Conservation (phyloP, 2,113 vertebrate species). For the Patagioenas fasciata region DNA sequence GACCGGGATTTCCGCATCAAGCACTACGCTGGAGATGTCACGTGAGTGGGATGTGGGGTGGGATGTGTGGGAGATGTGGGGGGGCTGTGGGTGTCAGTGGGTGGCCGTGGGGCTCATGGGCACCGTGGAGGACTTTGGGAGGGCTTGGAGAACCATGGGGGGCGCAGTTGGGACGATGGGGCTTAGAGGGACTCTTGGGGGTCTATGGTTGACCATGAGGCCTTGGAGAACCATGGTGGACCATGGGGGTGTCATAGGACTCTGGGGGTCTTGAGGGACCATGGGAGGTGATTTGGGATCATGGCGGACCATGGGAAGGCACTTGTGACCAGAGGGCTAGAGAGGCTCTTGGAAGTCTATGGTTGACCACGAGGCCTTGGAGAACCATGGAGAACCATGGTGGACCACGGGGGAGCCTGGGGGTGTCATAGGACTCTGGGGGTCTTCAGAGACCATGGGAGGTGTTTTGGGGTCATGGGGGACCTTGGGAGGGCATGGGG, state of each 20-base stretch:
- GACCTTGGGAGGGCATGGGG: too few species aligned
- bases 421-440: neutral
- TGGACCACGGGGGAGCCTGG: neutral
- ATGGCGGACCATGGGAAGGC: too few species aligned
- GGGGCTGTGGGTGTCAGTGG: too few species aligned
- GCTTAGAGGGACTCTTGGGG: neutral
- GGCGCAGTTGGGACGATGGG: too few species aligned
- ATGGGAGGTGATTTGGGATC: too few species aligned
- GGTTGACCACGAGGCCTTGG: neutral
- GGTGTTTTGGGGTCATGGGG: neutral
- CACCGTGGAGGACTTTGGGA: neutral
- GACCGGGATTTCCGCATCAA: slow-evolving; percentile 89
- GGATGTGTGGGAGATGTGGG: fast-evolving
- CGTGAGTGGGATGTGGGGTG: slow-evolving; percentile 75
- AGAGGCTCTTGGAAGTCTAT: too few species aligned
- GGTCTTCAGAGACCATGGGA: neutral
- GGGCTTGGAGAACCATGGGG: neutral
- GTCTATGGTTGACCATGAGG: neutral
- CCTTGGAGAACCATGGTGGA: neutral
- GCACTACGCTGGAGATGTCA: slow-evolving; percentile 92
- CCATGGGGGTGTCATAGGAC: too few species aligned
- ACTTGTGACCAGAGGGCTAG: neutral
- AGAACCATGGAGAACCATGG: neutral
- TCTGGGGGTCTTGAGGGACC: neutral
- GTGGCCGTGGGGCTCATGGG: neutral